These are phyloP conservation scores for Phlogophora meticulosa DNA, from an alignment of 2,888 invertebrate genomes.

Conservation along the genomic window DNA sequence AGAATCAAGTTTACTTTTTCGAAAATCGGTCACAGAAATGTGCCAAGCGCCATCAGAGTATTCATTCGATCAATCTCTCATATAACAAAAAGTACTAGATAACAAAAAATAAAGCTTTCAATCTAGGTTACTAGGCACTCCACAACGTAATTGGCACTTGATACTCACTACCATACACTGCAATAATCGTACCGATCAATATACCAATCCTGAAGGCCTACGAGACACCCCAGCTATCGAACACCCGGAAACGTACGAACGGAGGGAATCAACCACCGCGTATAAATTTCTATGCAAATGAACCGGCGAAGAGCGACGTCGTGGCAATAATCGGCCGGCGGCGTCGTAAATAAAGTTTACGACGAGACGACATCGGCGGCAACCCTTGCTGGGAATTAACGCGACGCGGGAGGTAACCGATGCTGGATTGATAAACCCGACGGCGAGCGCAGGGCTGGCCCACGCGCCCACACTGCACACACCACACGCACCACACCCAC, in stretches of 20 bases:
- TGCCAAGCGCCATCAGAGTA: constrained; percentile 16
- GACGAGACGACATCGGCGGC: constrained; percentile 80
- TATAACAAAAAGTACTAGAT: constrained; percentile 17
- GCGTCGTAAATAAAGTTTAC: constrained; percentile 87
- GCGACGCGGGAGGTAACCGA: constrained; percentile 80
- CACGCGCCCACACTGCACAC: constrained; percentile 46
- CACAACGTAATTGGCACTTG: constrained; percentile 54
- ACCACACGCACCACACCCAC: constrained; percentile 44
- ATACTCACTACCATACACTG: constrained; percentile 35
- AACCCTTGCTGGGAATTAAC: constrained; percentile 80
- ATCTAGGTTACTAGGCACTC: constrained; percentile 55
- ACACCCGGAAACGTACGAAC: constrained; percentile 70
- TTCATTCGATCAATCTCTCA: constrained; percentile 8
- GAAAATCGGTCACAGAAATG: constrained; percentile 12
- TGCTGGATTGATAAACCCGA: constrained; percentile 68
- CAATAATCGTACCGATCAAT: constrained; percentile 57
- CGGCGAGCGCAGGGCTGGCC: constrained; percentile 58
- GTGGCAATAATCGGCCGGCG: constrained; percentile 83
- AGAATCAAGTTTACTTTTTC: neutral
- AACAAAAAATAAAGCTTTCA: constrained; percentile 26
- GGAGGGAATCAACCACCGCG: constrained; percentile 76
- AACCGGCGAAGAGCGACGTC: constrained; percentile 79
- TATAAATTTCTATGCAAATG: constrained; percentile 89
- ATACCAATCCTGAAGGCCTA: constrained; percentile 49
- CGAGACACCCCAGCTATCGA: constrained; percentile 65